These are phyloP conservation scores for Zoanthus solanderi DNA, from an alignment of 92 coral and sea anemone genomes.

Conservation along the genomic window DNA sequence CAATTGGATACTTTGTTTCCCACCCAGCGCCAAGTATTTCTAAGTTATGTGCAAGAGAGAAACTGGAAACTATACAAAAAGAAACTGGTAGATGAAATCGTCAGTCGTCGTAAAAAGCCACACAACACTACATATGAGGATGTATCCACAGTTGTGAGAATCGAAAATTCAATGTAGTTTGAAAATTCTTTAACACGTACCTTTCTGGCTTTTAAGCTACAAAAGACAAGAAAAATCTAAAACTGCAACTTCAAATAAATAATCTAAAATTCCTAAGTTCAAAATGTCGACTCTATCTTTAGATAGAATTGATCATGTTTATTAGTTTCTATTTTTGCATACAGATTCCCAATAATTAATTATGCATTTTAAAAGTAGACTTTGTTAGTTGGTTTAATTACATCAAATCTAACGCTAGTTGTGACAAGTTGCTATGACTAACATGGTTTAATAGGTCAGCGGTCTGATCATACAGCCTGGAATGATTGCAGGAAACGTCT, in stretches of 20 bases:
- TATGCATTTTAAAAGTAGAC: too few species aligned
- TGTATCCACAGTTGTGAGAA: slow-evolving; percentile 86
- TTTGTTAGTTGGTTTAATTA: too few species aligned
- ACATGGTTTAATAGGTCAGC: too few species aligned
- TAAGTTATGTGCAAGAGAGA: slow-evolving; percentile 69
- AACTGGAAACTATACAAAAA: slow-evolving; percentile 95
- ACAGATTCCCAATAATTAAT: too few species aligned
- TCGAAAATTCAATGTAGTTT: slow-evolving; percentile 78
- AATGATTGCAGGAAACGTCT: too few species aligned
- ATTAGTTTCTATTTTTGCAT: too few species aligned
- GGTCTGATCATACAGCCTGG: too few species aligned
- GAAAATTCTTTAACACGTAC: slow-evolving; percentile 32
- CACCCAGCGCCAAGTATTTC: slow-evolving; percentile 77
- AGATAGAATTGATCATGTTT: too few species aligned
- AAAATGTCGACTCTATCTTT: too few species aligned
- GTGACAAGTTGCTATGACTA: too few species aligned
- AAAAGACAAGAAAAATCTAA: not conserved
- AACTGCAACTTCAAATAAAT: not conserved
- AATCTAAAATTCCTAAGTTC: not conserved
- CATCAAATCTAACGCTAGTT: too few species aligned
- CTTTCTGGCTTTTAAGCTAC: too few species aligned
- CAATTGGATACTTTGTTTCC: slow-evolving; percentile 71
- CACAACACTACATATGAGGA: slow-evolving; percentile 77
- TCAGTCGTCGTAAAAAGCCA: slow-evolving; percentile 72
- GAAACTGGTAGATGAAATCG: slow-evolving; percentile 78